phyloP scores from a whole-genome alignment of 1,140 invertebrate species.

The Gryllus bimaculatus region DNA sequence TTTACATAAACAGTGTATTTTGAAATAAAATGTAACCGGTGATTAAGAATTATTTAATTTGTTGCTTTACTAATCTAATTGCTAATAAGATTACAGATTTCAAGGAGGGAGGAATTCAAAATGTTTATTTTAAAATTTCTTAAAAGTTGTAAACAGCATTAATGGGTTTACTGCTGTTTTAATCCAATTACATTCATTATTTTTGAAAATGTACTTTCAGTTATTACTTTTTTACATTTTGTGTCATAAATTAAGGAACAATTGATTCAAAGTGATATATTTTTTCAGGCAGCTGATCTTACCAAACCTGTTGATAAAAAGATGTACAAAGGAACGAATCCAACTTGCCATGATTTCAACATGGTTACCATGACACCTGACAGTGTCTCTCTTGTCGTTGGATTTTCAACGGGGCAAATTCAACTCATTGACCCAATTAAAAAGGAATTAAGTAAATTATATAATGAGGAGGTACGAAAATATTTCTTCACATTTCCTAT shows the following conservation, averaged over 20 bases:
- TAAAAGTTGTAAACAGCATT: too few species aligned
- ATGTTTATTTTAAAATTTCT: too few species aligned
- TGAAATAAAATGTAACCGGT: too few species aligned
- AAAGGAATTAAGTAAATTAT: constrained; percentile 91
- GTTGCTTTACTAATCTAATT: too few species aligned
- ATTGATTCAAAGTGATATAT: neutral
- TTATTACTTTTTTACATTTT: neutral
- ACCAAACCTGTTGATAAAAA: constrained; percentile 95
- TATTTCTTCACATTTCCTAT: neutral
- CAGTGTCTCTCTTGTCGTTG: constrained; percentile 80
- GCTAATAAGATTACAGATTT: too few species aligned
- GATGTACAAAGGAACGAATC: constrained; percentile 96
- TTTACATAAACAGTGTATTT: too few species aligned
- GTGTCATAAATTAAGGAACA: neutral
- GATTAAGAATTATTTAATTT: too few species aligned
- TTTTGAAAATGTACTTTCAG: too few species aligned
- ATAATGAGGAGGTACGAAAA: constrained; percentile 88
- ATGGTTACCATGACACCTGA: constrained; percentile 67
- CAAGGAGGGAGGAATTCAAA: too few species aligned
- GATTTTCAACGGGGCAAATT: constrained; percentile 95
- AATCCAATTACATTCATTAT: too few species aligned
- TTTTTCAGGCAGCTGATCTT: constrained; percentile 76
- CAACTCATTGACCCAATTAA: constrained; percentile 95
- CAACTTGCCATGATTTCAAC: constrained; percentile 99
- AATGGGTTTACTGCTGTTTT: too few species aligned